phyloP scores from a whole-genome alignment of 1,140 invertebrate genomes.

The Agrypnia vestita region DNA sequence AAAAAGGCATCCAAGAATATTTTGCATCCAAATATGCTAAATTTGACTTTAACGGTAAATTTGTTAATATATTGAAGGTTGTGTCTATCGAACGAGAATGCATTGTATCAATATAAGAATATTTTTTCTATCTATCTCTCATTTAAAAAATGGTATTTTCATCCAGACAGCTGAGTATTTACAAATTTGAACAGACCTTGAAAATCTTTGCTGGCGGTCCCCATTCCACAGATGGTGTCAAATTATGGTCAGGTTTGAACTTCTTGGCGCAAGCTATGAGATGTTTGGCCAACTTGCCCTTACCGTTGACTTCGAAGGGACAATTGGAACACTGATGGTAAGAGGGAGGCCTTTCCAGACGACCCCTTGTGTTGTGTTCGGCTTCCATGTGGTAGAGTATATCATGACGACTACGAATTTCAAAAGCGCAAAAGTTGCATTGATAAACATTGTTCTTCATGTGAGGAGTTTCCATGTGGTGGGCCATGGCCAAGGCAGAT shows the following conservation, averaged over 20 bases:
- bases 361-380: slow-evolving; percentile 87
- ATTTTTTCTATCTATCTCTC: no score
- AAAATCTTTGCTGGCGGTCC: slow-evolving; percentile 94
- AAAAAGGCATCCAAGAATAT: no score
- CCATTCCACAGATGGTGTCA: slow-evolving; percentile 90
- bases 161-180: no score
- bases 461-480: slow-evolving; percentile 94
- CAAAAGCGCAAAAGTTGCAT: slow-evolving; percentile 91
- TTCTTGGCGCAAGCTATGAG: slow-evolving; percentile 92
- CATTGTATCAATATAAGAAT: no score
- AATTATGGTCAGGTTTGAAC: slow-evolving; percentile 89
- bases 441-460: slow-evolving; percentile 89
- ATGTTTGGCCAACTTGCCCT: slow-evolving; percentile 93
- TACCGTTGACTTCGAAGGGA: slow-evolving; percentile 95
- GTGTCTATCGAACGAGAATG: no score
- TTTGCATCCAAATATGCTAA: no score
- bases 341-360: slow-evolving; percentile 87
- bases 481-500: slow-evolving; percentile 87
- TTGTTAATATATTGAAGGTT: no score
- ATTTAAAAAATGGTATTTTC: no score
- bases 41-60: no score
- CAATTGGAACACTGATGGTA: slow-evolving; percentile 95
- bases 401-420: slow-evolving; percentile 88
- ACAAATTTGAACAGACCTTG: slow-evolving; percentile 71
- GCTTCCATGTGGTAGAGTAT: slow-evolving; percentile 94